Percentiles rank a stretch among this genome's conserved stretches.
These are phyloP conservation scores for Pseudopipra pipra DNA, from an alignment of 2,113 vertebrate species.

Conservation along the genomic window DNA sequence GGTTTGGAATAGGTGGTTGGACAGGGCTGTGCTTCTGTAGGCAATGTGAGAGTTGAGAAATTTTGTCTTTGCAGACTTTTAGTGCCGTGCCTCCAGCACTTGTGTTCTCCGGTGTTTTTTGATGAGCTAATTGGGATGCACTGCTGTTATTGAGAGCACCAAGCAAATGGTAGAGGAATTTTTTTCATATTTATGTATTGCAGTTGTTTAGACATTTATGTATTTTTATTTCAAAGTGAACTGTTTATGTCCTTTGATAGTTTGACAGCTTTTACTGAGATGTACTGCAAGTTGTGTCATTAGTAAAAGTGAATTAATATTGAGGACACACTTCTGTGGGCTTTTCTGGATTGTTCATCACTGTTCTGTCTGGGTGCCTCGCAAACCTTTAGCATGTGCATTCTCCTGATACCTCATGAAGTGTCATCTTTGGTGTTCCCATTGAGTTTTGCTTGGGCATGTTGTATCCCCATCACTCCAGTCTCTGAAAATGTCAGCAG, in stretches of 20 bases:
- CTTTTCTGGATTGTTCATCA: background rate
- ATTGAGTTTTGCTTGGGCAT: background rate
- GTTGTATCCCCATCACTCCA: background rate
- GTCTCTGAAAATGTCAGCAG: background rate
- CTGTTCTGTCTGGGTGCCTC: background rate
- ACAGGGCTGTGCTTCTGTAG: background rate
- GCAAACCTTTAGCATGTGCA: background rate
- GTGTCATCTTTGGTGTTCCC: background rate
- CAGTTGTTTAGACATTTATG: background rate
- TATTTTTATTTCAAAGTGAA: slow-evolving; percentile 5
- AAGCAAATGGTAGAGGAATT: background rate
- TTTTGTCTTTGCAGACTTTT: background rate
- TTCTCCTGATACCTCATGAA: background rate
- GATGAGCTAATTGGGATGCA: background rate
- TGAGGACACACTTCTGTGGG: background rate
- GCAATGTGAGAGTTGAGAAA: background rate
- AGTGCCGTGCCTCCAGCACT: background rate
- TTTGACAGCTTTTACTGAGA: background rate
- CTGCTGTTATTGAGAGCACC: background rate
- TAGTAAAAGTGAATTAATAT: slow-evolving; percentile 3
- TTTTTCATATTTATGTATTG: slow-evolving; percentile 2
- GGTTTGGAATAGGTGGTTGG: background rate
- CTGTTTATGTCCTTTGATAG: background rate
- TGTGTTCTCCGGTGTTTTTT: background rate
- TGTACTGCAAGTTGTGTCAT: background rate